Percentiles rank a stretch among this genome's conserved stretches.
Evolutionary conservation across 2,888 invertebrate species (phyloP).

Genomic region (Leuctra nigra): DNA sequence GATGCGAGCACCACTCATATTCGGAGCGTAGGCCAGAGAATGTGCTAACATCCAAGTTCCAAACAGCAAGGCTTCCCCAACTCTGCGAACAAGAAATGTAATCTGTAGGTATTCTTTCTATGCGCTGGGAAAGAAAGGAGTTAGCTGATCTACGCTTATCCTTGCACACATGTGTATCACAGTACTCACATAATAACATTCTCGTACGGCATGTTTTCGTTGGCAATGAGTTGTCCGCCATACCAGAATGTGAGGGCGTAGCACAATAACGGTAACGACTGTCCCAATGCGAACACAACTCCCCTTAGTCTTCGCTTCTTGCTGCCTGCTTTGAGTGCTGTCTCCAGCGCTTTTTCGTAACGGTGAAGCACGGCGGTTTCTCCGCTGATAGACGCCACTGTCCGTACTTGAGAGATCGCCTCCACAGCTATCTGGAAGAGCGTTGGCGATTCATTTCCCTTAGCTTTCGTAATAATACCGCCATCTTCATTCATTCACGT

Average conservation of each 20-base stretch:
- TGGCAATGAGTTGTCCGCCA: constrained; percentile 60
- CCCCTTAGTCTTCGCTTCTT: constrained; percentile 57
- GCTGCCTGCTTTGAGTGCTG: constrained; percentile 44
- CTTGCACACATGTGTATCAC: no score
- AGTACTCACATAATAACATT: constrained; percentile 59
- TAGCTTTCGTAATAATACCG: no score
- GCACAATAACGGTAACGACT: constrained; percentile 62
- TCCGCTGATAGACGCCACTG: constrained; percentile 60
- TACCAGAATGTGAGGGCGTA: constrained; percentile 66
- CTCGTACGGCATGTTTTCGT: constrained; percentile 53
- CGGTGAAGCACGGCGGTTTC: constrained; percentile 54
- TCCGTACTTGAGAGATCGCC: constrained; percentile 64
- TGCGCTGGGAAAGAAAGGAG: no score
- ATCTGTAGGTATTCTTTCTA: no score
- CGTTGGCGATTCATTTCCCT: no score
- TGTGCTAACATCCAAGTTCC: constrained; percentile 77
- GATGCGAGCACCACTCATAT: constrained; percentile 62
- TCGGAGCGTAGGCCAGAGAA: constrained; percentile 69
- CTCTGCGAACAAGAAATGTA: constrained; percentile 39
- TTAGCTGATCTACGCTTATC: no score
- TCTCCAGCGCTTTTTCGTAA: constrained; percentile 50
- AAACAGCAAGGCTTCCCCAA: constrained; percentile 67
- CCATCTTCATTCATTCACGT: no score
- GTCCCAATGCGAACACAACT: constrained; percentile 61
- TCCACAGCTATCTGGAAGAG: constrained; percentile 65